Base-by-base conservation (phyloP, 2,797 vertebrate genomes). In the Salmo trutta region DNA sequence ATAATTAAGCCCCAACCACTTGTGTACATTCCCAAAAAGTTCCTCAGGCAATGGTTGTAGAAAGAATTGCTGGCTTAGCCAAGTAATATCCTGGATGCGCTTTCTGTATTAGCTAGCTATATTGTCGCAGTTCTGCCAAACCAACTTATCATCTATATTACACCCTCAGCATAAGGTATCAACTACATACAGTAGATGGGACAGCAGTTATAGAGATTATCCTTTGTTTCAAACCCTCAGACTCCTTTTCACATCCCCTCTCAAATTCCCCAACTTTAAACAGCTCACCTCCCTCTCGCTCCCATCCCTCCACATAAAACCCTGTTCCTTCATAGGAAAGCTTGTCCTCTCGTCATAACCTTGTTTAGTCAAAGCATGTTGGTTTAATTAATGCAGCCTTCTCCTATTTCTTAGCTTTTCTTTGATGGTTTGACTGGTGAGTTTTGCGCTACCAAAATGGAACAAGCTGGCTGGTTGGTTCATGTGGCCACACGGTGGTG, bases 361-460 rank as follows among this genome's bases (percentile, higher is more conserved):
- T 73, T 85, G 82, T 83, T 88, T 83, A 83, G 79, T 76, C 41
- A 75, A 81, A 69, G 77, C 86, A 88, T 80, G 75, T 80, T 87
- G 86, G 76, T 85, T 86, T 81, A 71, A 83, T 90, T 88, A 89
- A 75, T 29, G 75, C 81, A 75, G 73, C 70, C 79, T 73, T 84
- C 75, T 80, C 81, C 56, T 53, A 77, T 82, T 81, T 79, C 78
- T 79, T 51, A 29, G n/a, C 59, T 71, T 83, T 64, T 75, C 59
- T 83, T 75, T 81, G 73, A 83, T 84, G 79, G 69, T 78, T 84
- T 82, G 78, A 85, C 72, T 82, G 79, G 76, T 76, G 65, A 79
- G 74, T 77, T 79, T 68, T 80, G 73, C 83, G 73, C n/a, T 77
- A 71, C 69, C 73, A 85, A 88, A 88, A 79, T 82, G 69, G 81